Evolutionary conservation across 1,140 invertebrate species (phyloP), one percentile per base, ranked within the genome.

Genomic region (Drosophila guanche): DNA sequence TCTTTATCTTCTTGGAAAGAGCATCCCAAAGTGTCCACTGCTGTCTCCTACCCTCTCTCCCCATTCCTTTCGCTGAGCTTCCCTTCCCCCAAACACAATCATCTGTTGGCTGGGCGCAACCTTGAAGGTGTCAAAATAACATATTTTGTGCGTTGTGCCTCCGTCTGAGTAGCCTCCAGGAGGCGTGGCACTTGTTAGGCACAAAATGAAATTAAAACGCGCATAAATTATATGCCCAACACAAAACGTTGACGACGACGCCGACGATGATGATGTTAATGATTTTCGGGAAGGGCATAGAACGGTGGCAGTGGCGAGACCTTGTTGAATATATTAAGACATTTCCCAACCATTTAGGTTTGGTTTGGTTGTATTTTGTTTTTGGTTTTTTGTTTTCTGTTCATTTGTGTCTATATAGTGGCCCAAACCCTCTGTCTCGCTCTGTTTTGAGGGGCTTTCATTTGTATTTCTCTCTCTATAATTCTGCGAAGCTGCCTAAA

Each of bases 91-190:
- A 43, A 12, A 1, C 20, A 14, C 40, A 67, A 67, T 67, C 41
- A 41, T 40, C 41, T 56, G 43, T 57, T 55, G 40, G 55, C 42
- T 47, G 67, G 80, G 72, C 68, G 73, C 81, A 85, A 86, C 81
- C 76, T 85, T 86, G 83, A 86, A 86, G 81, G 81, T 86, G 81
- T 86, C 78, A 88, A 86, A 86, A 86, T 86, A 86, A 86, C 81
- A 86, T 86, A 86, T 84, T 83, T 75, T n/a, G 37, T 20, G 41
- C 46, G 1, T 12, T 61, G 29, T 12, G 27, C 16, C 10, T 2
- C 2, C 33, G 3, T 4, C 33, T 37, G 33, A 4, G 53, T 22
- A n/a, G 47, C 50, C 53, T 22, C 40, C 16, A n/a, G 43, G 47
- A 61, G 81, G 81, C 77, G 81, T 85, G 81, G 81, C 71, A 68